These are phyloP conservation scores for Leptocoma aspasia DNA, from an alignment of 2,113 vertebrate genomes.

Conservation along the genomic window DNA sequence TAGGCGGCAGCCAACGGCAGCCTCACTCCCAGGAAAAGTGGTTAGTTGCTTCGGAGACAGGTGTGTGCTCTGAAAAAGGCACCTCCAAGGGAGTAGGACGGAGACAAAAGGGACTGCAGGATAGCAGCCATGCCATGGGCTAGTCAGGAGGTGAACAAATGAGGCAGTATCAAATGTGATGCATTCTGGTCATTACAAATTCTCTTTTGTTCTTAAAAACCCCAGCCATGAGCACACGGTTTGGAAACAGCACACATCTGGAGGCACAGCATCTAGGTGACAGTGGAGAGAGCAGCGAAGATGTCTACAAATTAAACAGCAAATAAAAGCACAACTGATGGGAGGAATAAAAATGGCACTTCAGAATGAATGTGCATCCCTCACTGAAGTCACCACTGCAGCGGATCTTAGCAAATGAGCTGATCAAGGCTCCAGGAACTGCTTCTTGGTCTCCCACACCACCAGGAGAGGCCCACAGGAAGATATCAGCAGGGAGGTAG, in stretches of 20 bases:
- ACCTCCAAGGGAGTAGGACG: not conserved
- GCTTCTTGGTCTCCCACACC: not conserved
- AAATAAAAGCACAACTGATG: not conserved
- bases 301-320: not conserved
- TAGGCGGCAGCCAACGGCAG: conserved; percentile 7
- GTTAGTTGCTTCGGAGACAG: conserved; percentile 46
- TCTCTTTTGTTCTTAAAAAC: not conserved
- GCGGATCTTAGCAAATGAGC: not conserved
- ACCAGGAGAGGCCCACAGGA: not conserved
- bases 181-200: not conserved
- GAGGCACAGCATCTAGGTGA: not conserved
- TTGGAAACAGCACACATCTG: rapidly evolving
- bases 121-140: not conserved
- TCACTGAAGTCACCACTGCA: not conserved
- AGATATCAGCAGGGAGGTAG: not conserved
- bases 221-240: not conserved
- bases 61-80: not conserved
- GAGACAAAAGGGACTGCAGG: rapidly evolving
- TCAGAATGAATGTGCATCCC: not conserved
- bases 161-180: not conserved
- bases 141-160: not conserved
- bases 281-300: not conserved
- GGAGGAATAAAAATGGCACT: not conserved
- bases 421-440: not conserved
- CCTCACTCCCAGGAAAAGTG: not conserved